Base-by-base conservation (phyloP, 1,140 invertebrate genomes). In the Triops longicaudatus region DNA sequence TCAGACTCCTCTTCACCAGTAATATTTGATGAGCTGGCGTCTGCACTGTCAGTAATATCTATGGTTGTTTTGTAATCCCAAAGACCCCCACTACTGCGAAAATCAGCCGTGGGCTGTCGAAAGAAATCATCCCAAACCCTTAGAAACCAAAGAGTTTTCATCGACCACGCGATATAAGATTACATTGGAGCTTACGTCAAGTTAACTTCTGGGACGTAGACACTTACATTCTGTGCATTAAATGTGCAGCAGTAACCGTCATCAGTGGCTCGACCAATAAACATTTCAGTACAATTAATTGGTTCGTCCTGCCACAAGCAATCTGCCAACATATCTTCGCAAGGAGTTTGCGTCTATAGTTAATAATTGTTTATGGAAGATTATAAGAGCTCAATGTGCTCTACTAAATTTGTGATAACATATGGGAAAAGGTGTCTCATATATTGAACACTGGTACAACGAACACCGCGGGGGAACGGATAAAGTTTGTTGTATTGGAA, bases 211-310 rank as follows among this genome's bases (percentile, higher is more conserved):
- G 50, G 50, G 22, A 63, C n/a, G 22, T n/a, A 63, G 50, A 63
- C 50, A 22, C 50, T 17, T 4, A 63, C 50, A 3, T 63, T 10
- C 50, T 17, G 10, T 26, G 74, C 75, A 42, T 78, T 78, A 27
- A 78, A 78, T 6, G 74, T 72, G 26, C 78, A 78, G 75, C 78
- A 78, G 26, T 73, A 43, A 26, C 78, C 78, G 44, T 78, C 78
- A 12, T 78, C 78, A 3, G 74, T 63, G 7, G 50, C 50, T 22
- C 50, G 50, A n/a, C 50, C 50, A 63, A 63, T 17, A 3, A 63
- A 63, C 1, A 63, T 63, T 0, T 17, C 6, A n/a, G 10, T 17
- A 3, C 50, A 63, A 2, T 63, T 14, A 22, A 12, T 12, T 3
- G 50, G 50, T 22, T 63, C 50, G 50, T 63, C 50, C 17, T 63